Evolutionary conservation across 1,140 invertebrate genomes (phyloP).

Genomic region (Argopecten irradians): DNA sequence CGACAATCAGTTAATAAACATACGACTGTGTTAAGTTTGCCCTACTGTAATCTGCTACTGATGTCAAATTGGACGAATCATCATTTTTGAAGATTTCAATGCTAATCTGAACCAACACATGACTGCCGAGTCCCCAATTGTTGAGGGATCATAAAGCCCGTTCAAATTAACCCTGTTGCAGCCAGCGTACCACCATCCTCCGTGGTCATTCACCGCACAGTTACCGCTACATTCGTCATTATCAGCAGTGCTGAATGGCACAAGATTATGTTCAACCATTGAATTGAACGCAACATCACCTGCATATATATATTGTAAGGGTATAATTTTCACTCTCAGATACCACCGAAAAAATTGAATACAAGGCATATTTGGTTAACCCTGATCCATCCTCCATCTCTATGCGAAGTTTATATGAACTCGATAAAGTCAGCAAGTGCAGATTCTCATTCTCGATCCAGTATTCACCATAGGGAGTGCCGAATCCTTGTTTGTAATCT

Average conservation of each 20-base stretch:
- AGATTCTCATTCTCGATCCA: not conserved
- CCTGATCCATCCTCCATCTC: not conserved
- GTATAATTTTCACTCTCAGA: not conserved
- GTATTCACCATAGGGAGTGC: not conserved
- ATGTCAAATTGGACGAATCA: not conserved
- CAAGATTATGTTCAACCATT: not conserved
- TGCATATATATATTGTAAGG: not conserved
- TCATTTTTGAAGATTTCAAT: not conserved
- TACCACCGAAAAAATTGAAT: not conserved
- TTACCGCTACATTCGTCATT: not conserved
- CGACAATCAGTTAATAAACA: no score
- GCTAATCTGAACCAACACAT: not conserved
- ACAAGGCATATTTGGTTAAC: not conserved
- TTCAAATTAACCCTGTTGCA: not conserved
- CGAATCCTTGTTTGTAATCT: not conserved
- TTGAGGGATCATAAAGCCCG: not conserved
- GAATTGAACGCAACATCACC: not conserved
- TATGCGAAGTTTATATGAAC: not conserved
- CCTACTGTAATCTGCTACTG: no score
- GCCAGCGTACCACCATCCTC: not conserved
- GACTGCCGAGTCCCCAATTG: not conserved
- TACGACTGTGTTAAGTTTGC: no score
- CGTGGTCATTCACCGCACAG: not conserved
- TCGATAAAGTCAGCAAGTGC: not conserved
- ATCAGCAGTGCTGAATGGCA: not conserved